phyloP scores from a whole-genome alignment of 2,797 vertebrate genomes.

The Percopsis omiscomaycus region DNA sequence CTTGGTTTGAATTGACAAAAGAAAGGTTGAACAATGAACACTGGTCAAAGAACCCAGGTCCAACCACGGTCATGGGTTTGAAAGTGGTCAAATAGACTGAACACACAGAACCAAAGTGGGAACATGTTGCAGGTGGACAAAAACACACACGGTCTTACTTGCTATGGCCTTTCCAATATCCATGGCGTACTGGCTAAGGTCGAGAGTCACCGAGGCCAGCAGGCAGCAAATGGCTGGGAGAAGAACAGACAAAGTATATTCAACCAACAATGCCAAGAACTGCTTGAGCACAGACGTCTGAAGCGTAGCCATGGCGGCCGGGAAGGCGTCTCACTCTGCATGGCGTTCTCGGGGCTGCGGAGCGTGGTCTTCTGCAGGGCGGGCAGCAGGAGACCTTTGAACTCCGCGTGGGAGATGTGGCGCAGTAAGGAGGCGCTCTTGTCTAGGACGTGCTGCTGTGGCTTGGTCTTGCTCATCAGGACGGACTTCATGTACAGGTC shows the following conservation, averaged over 20 bases:
- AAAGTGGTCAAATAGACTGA: neutral
- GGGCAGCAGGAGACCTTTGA: constrained; percentile 90
- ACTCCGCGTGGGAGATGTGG: constrained; percentile 88
- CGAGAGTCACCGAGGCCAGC: constrained; percentile 88
- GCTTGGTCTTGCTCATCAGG: constrained; percentile 92
- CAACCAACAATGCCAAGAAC: neutral
- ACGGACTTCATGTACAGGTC: constrained; percentile 93
- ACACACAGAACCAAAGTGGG: neutral
- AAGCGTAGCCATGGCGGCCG: neutral
- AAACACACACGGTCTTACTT: constrained; percentile 75
- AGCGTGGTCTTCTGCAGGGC: constrained; percentile 92
- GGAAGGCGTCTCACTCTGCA: constrained; percentile 82
- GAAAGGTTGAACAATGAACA: too few species aligned
- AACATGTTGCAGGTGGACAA: neutral
- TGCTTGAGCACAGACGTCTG: neutral
- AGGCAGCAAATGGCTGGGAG: constrained; percentile 86
- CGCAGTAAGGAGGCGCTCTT: constrained; percentile 86
- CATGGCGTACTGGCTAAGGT: constrained; percentile 95
- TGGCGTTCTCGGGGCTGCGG: constrained; percentile 93
- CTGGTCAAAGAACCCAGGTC: too few species aligned
- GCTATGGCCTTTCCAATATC: constrained; percentile 92
- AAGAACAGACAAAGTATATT: constrained; percentile 11
- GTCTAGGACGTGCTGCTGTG: constrained; percentile 88
- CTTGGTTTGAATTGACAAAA: too few species aligned
- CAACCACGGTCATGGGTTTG: too few species aligned